Evolutionary conservation across 2,888 invertebrate genomes (phyloP), one percentile per base, ranked within the genome.

Genomic region (Bursaphelenchus okinawaensis): DNA sequence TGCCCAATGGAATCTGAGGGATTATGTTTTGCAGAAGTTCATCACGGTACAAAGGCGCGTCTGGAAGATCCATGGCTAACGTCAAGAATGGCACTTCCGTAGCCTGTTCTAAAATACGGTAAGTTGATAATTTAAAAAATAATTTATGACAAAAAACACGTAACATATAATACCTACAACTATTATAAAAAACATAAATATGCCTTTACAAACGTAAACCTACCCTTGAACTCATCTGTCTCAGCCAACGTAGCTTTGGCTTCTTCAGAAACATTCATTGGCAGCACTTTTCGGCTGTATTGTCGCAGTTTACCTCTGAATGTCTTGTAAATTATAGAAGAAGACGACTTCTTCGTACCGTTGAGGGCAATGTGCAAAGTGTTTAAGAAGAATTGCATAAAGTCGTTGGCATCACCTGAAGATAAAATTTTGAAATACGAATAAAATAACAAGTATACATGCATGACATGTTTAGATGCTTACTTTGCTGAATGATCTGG

Each of bases 11-110:
- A 0, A 93, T 91, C 65, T 81, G 81, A 4, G 98, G 98, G 82
- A 98, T 98, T 75, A 99, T 98, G 84, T 96, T 98, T 86, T 99
- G 96, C 72, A 92, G 88, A 77, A 93, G 90, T 84, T 95, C 95
- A 84, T 99, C 98, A 67, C 93, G 94, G 83, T 95, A 98, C 19
- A 95, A 86, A 0, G 98, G 98, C 0, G 94, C 93, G 0, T 96
- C 91, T 0, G 98, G 98, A 65, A 99, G 86, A 85, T 99, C 98
- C 82, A 96, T 93, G 0, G 96, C 96, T 67, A 99, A 86, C 84
- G 93, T 98, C 54, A 98, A 86, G 84, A 96, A 99, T 16, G 93
- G 93, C 0, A 91, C 91, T 75, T 93, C 92, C 0, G 92, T 90
- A 62, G 89, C 88, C 78, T 89, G 88, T 82, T 92, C 92, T 83